These are phyloP conservation scores for Pseudorectes ferrugineus DNA, from an alignment of 2,113 vertebrate genomes.

Conservation along the genomic window DNA sequence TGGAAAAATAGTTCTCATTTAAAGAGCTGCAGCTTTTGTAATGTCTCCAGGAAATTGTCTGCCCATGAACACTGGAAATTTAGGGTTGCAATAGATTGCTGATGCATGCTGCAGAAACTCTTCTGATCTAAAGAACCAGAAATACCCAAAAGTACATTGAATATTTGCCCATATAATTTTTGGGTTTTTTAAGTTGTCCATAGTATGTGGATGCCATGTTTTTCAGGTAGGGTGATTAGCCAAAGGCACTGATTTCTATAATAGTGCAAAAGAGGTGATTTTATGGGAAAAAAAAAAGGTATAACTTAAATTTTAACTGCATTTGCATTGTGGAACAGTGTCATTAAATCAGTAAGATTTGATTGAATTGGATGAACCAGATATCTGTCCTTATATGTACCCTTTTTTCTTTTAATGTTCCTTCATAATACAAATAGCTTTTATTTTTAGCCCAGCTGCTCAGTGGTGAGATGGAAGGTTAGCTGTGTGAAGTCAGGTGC, in stretches of 20 bases:
- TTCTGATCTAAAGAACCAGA: background rate
- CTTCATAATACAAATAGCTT: background rate
- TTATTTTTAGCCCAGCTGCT: constrained; percentile 29
- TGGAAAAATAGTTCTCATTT: background rate
- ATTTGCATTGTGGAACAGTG: background rate
- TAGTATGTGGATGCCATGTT: background rate
- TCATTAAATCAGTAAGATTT: background rate
- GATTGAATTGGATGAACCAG: background rate
- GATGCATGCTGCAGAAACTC: background rate
- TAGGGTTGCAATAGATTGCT: background rate
- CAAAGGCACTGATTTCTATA: background rate
- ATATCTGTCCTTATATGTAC: background rate
- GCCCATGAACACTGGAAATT: background rate
- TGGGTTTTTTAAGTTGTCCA: rapidly evolving
- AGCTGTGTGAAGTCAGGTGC: constrained; percentile 36
- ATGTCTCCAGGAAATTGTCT: background rate
- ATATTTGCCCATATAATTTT: background rate
- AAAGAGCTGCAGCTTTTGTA: background rate
- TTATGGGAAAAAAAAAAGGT: rapidly evolving
- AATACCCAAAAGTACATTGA: background rate
- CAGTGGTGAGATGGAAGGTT: background rate
- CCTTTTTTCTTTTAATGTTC: background rate
- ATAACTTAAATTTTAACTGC: background rate
- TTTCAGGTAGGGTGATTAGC: background rate
- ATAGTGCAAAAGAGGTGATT: background rate